These are phyloP conservation scores for Vidua macroura DNA, from an alignment of 2,113 vertebrate species.

Conservation along the genomic window DNA sequence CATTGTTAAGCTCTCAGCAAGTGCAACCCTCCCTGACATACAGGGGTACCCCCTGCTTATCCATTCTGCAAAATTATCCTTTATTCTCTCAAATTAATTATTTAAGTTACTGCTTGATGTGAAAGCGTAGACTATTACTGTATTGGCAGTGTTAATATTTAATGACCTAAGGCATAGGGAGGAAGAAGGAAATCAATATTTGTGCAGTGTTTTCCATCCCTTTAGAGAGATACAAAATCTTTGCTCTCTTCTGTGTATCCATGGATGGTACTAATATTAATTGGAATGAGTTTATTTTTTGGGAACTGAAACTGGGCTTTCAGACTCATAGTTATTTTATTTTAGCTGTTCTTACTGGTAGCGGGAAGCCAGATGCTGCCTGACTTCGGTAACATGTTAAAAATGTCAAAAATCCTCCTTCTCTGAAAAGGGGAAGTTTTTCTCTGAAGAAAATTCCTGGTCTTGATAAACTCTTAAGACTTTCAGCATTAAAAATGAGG, in stretches of 20 bases:
- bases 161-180: neutral
- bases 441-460: neutral
- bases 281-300: neutral
- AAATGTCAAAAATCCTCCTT: neutral
- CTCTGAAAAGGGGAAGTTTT: neutral
- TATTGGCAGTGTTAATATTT: conserved; percentile 46
- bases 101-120: conserved; percentile 26
- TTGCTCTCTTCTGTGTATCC: neutral
- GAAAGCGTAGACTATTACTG: neutral
- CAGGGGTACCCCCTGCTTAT: neutral
- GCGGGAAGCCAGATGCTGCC: neutral
- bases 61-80: neutral
- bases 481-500: neutral
- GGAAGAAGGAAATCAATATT: conserved; percentile 29
- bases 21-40: neutral
- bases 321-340: neutral
- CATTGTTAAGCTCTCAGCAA: neutral
- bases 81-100: conserved; percentile 33
- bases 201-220: neutral
- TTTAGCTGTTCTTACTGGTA: neutral
- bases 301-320: neutral
- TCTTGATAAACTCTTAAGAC: neutral
- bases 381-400: neutral
- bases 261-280: neutral
- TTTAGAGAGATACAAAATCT: neutral